Percentiles rank a stretch among this genome's conserved stretches.
Conservation (phyloP, 1,140 invertebrate genomes). For the Macrobrachium rosenbergii region DNA sequence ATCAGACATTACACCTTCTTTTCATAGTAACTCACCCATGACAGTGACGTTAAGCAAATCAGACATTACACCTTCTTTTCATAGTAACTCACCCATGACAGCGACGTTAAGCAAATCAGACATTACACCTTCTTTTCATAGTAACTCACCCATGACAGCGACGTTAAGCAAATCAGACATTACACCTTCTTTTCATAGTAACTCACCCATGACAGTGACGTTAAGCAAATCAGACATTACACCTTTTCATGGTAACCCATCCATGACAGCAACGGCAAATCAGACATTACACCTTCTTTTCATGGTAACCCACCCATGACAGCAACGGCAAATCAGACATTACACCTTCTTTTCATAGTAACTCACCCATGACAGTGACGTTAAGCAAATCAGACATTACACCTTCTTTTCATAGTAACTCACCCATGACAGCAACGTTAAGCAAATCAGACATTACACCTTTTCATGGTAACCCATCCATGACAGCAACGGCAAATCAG, state of each 20-base stretch:
- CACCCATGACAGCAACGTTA: conserved; percentile 44
- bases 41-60: conserved; percentile 42
- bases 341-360: no score
- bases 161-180: conserved; percentile 19
- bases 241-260: background rate
- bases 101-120: conserved; percentile 30
- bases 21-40: conserved; percentile 16
- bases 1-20: no score
- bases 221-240: background rate
- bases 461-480: conserved; percentile 7
- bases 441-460: no score
- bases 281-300: no score
- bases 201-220: conserved; percentile 45
- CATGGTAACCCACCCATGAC: conserved; percentile 29
- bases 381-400: background rate
- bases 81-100: conserved; percentile 28
- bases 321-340: no score
- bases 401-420: background rate
- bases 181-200: no score
- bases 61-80: no score
- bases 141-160: conserved; percentile 35
- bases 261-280: no score
- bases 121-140: no score
- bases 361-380: conserved; percentile 45
- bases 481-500: no score